Conservation (phyloP, 1,140 invertebrate species). For the Cepaea nemoralis region DNA sequence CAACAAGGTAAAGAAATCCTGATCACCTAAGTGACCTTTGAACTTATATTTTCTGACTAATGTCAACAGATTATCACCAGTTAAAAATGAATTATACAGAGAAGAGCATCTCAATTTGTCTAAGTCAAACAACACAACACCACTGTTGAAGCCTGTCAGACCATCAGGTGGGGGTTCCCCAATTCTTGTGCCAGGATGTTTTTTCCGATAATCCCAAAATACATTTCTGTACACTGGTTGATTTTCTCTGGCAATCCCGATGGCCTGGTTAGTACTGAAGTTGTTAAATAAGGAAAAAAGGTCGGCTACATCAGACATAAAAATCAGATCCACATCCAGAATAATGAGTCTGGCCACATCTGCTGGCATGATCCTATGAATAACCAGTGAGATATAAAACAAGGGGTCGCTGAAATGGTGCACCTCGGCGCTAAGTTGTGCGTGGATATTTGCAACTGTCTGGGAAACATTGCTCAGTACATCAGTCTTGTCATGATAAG, state of each 20-base stretch:
- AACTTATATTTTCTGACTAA: constrained; percentile 80
- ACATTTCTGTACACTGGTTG: constrained; percentile 87
- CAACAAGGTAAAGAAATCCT: constrained; percentile 88
- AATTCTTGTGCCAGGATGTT: constrained; percentile 77
- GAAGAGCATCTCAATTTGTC: constrained; percentile 78
- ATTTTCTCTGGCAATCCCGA: constrained; percentile 83
- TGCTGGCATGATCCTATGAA: constrained; percentile 79
- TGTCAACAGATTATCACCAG: constrained; percentile 74
- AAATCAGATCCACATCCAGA: constrained; percentile 85
- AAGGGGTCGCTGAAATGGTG: constrained; percentile 85
- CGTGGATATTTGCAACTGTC: constrained; percentile 80
- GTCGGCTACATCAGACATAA: constrained; percentile 79
- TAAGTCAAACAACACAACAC: constrained; percentile 83
- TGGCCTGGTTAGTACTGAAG: constrained; percentile 77
- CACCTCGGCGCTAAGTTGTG: constrained; percentile 83
- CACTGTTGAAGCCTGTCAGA: constrained; percentile 86
- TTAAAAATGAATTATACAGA: constrained; percentile 76
- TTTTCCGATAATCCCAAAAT: constrained; percentile 79
- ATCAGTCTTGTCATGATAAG: constrained; percentile 78
- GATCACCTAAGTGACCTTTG: constrained; percentile 86
- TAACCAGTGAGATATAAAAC: constrained; percentile 84
- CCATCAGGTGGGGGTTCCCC: constrained; percentile 77
- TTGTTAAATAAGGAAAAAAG: constrained; percentile 80
- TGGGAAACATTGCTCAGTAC: constrained; percentile 77
- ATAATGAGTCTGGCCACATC: constrained; percentile 79